Percentiles rank a stretch among this genome's conserved stretches.
These are phyloP conservation scores for Perognathus longimembris DNA, from an alignment of 2,113 vertebrate species.

Conservation along the genomic window DNA sequence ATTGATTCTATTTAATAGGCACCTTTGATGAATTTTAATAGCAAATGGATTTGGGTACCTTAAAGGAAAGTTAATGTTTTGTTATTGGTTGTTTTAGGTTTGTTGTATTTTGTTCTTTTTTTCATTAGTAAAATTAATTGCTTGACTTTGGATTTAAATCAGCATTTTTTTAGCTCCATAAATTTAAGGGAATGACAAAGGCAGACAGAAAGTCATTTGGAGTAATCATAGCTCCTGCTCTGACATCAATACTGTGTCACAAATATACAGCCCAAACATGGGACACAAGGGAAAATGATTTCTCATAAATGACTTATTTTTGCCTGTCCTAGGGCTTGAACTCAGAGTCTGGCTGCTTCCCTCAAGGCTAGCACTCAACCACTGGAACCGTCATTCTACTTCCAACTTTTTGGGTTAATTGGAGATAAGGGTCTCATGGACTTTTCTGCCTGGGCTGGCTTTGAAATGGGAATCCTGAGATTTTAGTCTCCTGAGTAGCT, in stretches of 20 bases:
- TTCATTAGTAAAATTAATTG: background rate
- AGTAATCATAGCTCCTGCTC: background rate
- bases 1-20: constrained; percentile 59
- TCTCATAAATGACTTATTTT: background rate
- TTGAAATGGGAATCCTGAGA: too few relatives aligned
- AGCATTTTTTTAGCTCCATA: background rate
- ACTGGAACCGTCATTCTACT: too few relatives aligned
- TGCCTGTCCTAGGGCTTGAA: too few relatives aligned
- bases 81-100: too few relatives aligned
- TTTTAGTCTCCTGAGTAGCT: too few relatives aligned
- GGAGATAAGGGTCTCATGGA: too few relatives aligned
- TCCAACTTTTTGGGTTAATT: too few relatives aligned
- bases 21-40: constrained; percentile 57
- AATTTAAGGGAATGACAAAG: background rate
- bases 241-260: background rate
- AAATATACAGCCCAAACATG: background rate
- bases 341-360: too few relatives aligned
- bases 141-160: background rate
- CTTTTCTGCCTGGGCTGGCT: too few relatives aligned
- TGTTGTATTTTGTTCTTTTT: background rate
- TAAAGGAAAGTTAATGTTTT: background rate
- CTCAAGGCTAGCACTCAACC: too few relatives aligned
- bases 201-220: background rate
- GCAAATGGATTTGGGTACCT: background rate
- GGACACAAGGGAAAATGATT: background rate